phyloP scores from a whole-genome alignment of 2,888 invertebrate species.

The Tipula unca region DNA sequence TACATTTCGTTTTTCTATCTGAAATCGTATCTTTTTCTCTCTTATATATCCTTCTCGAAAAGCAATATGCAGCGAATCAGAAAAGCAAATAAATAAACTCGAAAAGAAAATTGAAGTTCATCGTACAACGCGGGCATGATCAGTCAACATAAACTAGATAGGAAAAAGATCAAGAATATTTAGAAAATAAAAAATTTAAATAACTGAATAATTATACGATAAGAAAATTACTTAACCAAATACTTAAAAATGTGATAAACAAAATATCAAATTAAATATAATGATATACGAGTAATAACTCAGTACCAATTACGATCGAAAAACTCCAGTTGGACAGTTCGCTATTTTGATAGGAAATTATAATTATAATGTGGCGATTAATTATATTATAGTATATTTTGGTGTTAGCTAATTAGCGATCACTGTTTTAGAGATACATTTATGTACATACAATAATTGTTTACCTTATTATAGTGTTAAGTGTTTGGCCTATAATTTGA shows the following conservation, averaged over 20 bases:
- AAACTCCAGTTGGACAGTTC: not conserved
- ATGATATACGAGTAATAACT: too few relatives aligned
- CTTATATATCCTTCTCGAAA: not conserved
- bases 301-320: not conserved
- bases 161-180: too few relatives aligned
- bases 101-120: not conserved
- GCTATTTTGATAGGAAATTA: not conserved
- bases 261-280: not conserved
- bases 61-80: not conserved
- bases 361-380: not conserved
- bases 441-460: too few relatives aligned
- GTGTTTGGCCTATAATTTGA: not conserved
- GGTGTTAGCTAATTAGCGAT: not conserved
- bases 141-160: too few relatives aligned
- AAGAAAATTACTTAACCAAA: not conserved
- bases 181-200: not conserved
- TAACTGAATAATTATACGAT: not conserved
- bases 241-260: not conserved
- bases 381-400: not conserved
- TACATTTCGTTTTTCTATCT: not conserved
- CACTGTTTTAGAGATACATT: not conserved
- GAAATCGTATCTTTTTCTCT: not conserved
- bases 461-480: not conserved
- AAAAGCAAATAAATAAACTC: not conserved
- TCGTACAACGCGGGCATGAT: not conserved